Base-by-base conservation (phyloP, 1,140 invertebrate genomes). In the Drosophila sechellia region DNA sequence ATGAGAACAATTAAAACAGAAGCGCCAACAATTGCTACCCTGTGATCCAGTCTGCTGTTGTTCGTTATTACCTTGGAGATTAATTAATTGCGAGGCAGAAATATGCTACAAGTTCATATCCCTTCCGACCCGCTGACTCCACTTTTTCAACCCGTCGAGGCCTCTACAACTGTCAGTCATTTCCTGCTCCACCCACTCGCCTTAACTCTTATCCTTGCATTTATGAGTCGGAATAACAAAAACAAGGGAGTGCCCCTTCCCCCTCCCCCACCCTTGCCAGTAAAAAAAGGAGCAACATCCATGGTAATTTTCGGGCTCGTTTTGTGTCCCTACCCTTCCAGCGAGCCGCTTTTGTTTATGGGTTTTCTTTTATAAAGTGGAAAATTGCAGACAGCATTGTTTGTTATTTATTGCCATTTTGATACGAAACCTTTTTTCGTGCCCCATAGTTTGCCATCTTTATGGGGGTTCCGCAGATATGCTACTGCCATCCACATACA, bases 401-500 rank as follows among this genome's bases (percentile, higher is more conserved):
- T 86, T 86, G 81, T 86, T 86, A 86, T 86, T 86, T 86, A 86
- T 86, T 87, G 83, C 81, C 83, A 86, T 87, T 86, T 86, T 86
- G 81, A 86, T 86, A 86, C 79, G 75, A 83, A 75, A 76, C 77
- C 83, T 63, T 87, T 86, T 73, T 57, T 50, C 34, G 27, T 55
- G 49, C 63, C 66, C 46, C 63, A 17, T 55, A 55, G 66, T 34
- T 37, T 70, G 42, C 40, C 57, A 40, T 39, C 50, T 63, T 73
- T 50, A 42, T 74, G 53, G 31, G 35, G 10, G 39, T 25, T 10
- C 17, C 48, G 45, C 52, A 43, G 54, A 27, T 66, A 64, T 66
- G 64, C 39, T 17, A 20, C 27, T 58, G 57, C 40, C 63, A 31
- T 31, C 2, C 27, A 8, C 27, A 31, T 31, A 31, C 1, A 8